Conservation (phyloP, 92 coral and sea anemone species). For the Epizoanthus rinbou region DNA sequence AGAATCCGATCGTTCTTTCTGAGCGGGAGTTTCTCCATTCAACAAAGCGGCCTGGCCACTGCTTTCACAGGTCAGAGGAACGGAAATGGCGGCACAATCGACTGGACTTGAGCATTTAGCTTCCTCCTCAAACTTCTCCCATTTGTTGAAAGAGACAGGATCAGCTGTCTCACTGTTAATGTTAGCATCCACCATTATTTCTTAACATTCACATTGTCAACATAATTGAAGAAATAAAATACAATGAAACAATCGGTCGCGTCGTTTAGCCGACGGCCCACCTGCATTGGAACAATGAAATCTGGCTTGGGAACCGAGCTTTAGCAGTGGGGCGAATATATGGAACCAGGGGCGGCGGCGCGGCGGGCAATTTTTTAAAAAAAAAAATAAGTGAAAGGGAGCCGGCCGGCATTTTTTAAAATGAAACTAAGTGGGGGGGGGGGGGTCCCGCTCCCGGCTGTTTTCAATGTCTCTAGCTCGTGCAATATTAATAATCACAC, state of each 20-base stretch:
- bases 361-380: no score
- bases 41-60: slow-evolving; percentile 4
- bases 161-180: slow-evolving; percentile 37
- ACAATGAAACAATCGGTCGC: slow-evolving; percentile 17
- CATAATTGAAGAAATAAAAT: slow-evolving; percentile 31
- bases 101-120: slow-evolving; percentile 31
- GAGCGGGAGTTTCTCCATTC: slow-evolving; percentile 22
- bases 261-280: background rate
- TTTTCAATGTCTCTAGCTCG: no score
- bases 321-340: no score
- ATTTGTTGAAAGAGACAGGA: slow-evolving; percentile 37
- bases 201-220: background rate
- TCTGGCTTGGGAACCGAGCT: no score
- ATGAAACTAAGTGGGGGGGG: no score
- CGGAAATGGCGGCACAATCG: slow-evolving; percentile 28
- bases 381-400: no score
- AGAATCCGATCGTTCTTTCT: background rate
- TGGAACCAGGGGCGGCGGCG: no score
- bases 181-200: slow-evolving; percentile 42
- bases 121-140: slow-evolving; percentile 73
- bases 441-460: no score
- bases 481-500: no score
- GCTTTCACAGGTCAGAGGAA: slow-evolving; percentile 13
- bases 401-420: no score
- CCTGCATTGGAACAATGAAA: background rate